These are phyloP conservation scores for Monopterus albus DNA, from an alignment of 2,113 vertebrate species.

Conservation along the genomic window DNA sequence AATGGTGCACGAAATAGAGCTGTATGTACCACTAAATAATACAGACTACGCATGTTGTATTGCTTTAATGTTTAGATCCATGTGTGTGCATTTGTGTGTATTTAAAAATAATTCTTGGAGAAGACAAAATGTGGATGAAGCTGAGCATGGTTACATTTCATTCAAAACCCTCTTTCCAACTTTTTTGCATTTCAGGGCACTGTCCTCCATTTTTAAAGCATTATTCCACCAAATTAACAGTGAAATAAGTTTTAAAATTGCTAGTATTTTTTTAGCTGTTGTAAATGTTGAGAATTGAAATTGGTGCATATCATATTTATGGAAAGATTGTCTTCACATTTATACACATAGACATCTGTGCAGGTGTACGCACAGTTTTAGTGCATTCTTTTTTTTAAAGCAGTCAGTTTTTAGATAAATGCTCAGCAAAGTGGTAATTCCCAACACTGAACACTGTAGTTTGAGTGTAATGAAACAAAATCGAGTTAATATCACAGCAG, in stretches of 20 bases:
- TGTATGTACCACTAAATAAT: conserved; percentile 21
- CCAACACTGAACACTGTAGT: conserved; percentile 29
- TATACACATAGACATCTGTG: conserved; percentile 2
- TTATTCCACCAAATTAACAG: conserved; percentile 34
- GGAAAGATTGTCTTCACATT: conserved; percentile 22
- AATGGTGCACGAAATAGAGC: conserved; percentile 20
- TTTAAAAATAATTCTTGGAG: conserved; percentile 18
- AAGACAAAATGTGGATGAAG: too few species aligned
- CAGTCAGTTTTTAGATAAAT: conserved; percentile 17
- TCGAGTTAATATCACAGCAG: conserved; percentile 33
- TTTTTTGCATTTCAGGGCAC: conserved; percentile 57
- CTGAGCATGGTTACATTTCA: conserved; percentile 68
- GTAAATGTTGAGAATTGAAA: conserved; percentile 24
- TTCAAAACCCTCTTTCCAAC: conserved; percentile 60
- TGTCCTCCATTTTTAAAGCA: conserved; percentile 39
- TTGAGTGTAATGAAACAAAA: conserved; percentile 29
- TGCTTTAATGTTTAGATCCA: background rate
- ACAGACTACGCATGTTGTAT: conserved; percentile 1
- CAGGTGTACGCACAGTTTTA: conserved; percentile 18
- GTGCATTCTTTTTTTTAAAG: conserved; percentile 1
- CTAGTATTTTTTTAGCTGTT: conserved; percentile 37
- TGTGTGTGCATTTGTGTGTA: background rate
- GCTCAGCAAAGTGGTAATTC: conserved; percentile 42
- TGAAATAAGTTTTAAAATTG: conserved; percentile 60
- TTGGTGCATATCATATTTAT: conserved; percentile 18